Percentiles rank a stretch among this genome's conserved stretches.
Evolutionary conservation across 2,113 vertebrate genomes (phyloP).

Genomic region (Mustela nigripes): DNA sequence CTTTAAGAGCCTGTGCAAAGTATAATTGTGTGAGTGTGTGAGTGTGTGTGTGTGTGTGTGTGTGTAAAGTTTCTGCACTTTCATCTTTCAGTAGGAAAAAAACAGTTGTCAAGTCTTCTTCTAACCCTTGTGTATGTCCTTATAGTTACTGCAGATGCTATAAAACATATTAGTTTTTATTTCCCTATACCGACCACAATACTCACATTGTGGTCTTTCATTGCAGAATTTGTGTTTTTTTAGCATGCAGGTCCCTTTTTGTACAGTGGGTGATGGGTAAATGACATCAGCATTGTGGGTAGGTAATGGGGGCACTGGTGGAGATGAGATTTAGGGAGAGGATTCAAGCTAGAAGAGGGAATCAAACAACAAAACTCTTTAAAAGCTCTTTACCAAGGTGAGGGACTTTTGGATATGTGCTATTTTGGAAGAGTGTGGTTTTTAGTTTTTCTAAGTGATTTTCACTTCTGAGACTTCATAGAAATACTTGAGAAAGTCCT

Average conservation of each 20-base stretch:
- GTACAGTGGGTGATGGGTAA: fast-evolving
- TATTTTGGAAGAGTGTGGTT: background rate
- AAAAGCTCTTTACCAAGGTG: background rate
- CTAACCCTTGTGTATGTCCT: background rate
- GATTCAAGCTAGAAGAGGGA: background rate
- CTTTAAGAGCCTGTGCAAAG: background rate
- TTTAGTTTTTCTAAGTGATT: background rate
- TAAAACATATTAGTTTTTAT: background rate
- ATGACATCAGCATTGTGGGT: background rate
- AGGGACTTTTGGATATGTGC: background rate
- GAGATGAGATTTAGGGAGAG: background rate
- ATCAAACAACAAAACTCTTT: background rate
- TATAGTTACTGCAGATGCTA: background rate
- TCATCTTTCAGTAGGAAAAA: background rate
- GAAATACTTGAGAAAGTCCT: background rate
- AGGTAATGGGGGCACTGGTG: fast-evolving
- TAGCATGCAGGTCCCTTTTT: background rate
- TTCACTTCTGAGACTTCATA: background rate
- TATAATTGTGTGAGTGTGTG: background rate
- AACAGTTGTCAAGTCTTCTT: background rate
- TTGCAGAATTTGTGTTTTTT: background rate
- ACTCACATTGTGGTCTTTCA: background rate
- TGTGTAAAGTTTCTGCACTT: background rate
- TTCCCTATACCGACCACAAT: background rate
- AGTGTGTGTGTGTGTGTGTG: no score